phyloP scores from a whole-genome alignment of 2,113 vertebrate species.

The Eretmochelys imbricata region DNA sequence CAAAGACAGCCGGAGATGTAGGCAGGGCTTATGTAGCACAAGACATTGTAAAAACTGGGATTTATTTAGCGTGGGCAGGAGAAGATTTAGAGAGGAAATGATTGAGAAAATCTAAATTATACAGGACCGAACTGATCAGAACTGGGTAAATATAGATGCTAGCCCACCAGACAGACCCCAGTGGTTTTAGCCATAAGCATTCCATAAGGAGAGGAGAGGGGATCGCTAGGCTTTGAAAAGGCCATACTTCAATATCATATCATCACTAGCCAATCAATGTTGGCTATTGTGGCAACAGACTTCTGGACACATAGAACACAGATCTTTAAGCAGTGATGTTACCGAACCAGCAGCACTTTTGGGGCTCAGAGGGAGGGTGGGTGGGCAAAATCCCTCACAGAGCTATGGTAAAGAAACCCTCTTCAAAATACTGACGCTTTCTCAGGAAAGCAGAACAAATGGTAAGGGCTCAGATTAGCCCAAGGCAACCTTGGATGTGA shows the following conservation, averaged over 20 bases:
- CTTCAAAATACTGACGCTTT: not conserved
- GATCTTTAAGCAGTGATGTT: not conserved
- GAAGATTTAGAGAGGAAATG: not conserved
- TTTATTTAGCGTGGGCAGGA: not conserved
- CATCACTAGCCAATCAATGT: not conserved
- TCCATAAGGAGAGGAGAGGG: not conserved
- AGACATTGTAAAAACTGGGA: not conserved
- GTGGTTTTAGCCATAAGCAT: not conserved
- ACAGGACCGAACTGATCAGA: not conserved
- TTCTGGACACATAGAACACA: not conserved
- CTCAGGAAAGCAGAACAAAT: not conserved
- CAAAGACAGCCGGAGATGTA: accelerated
- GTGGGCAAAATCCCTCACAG: not conserved
- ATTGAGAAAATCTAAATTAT: not conserved
- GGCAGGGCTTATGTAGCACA: not conserved
- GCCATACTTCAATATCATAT: not conserved
- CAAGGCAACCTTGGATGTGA: not conserved
- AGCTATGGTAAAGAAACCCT: not conserved
- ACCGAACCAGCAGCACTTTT: not conserved
- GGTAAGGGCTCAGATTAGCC: not conserved
- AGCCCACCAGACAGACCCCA: not conserved
- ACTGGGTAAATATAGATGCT: not conserved
- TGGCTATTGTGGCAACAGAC: accelerated
- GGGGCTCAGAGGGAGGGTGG: not conserved
- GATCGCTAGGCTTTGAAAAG: not conserved